Conservation (phyloP, 2,797 vertebrate species). For the Schizopygopsis pylzovi region DNA sequence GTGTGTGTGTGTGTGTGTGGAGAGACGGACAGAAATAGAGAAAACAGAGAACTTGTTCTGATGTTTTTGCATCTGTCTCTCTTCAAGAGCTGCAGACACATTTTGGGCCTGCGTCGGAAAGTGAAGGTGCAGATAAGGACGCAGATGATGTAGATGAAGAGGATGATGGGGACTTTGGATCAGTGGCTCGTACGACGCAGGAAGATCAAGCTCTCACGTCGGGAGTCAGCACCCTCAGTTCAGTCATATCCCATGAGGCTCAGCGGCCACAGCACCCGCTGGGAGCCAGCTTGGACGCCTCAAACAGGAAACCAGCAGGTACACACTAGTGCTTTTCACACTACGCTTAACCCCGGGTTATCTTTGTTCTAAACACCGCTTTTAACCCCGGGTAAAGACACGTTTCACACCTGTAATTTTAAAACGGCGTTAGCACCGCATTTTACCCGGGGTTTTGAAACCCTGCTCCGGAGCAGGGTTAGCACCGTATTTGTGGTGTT, state of each 20-base stretch:
- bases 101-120: conserved; percentile 87
- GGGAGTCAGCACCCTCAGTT: conserved; percentile 66
- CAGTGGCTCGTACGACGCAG: conserved; percentile 56
- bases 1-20: conserved; percentile 63
- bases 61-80: background rate
- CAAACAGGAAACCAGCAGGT: conserved; percentile 89
- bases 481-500: too few relatives aligned
- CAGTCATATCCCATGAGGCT: conserved; percentile 73
- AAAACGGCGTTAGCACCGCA: too few relatives aligned
- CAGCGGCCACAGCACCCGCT: conserved; percentile 78
- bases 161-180: conserved; percentile 76
- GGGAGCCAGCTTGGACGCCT: conserved; percentile 82
- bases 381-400: too few relatives aligned
- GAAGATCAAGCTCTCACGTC: conserved; percentile 71
- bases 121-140: conserved; percentile 86
- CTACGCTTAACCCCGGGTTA: too few relatives aligned
- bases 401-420: too few relatives aligned
- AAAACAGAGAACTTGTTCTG: background rate
- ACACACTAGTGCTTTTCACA: background rate
- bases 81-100: conserved; percentile 86
- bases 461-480: too few relatives aligned
- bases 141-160: conserved; percentile 80
- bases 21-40: background rate
- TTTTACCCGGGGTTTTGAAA: too few relatives aligned
- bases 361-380: too few relatives aligned